Base-by-base conservation (phyloP, 2,797 vertebrate genomes). In the Danio tinwini region DNA sequence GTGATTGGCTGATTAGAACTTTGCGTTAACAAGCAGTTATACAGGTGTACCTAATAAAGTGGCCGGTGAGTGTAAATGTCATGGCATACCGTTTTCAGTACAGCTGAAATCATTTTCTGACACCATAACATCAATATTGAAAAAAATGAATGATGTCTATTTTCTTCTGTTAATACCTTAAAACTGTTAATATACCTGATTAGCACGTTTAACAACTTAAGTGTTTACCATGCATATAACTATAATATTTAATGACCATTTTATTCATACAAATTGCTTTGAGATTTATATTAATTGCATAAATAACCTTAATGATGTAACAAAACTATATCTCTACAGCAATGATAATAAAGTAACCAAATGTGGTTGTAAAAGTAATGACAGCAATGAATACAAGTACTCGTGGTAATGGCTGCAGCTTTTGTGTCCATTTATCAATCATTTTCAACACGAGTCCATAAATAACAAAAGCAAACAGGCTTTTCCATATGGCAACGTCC, bases 361-460 rank as follows among this genome's bases (percentile, higher is more conserved):
- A 69, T 69, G 49, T 17, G 56, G 21, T 76, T 44, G 50, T 53
- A 56, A 67, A 67, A 39, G 5, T 49, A 77, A 77, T 77, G 50
- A 76, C 19, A 17, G 64, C 50, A 42, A 10, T 47, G 42, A 59
- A 69, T 49, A 12, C 11, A 5, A 61, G 65, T 69, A 47, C 16
- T 69, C 55, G 58, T 78, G 55, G 50, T 61, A 78, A 70, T 78
- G 29, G 56, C 29, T 59, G 21, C 42, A 14, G 52, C 53, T 67
- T 56, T 67, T 67, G 40, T 68, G 37, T 63, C 64, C 49, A 72
- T 72, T 79, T 71, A 79, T 80, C 88, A 89, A 90, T 92, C 91
- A 92, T 88, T 89, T 89, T 88, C 82, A 85, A 89, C 87, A 89
- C 87, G 88, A 90, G 88, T 80, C 87, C 88, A 86, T 90, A 90